Evolutionary conservation across 2,113 vertebrate genomes (phyloP).

Genomic region (Ardeotis arabs): DNA sequence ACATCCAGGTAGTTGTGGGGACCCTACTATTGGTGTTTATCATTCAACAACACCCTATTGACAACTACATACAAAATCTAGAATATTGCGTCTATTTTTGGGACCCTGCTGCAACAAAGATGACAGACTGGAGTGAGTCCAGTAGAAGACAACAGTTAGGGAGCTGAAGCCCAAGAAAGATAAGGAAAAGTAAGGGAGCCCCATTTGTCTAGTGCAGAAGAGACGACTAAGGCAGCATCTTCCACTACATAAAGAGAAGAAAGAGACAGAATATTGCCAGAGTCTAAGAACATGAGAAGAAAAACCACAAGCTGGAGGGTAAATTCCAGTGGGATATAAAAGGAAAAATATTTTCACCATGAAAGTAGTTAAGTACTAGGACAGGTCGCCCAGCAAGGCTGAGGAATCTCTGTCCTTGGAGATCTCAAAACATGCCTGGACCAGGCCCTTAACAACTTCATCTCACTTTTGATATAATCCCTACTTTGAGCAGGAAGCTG

Average conservation of each 20-base stretch:
- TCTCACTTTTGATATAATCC: background rate
- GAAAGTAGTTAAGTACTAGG: background rate
- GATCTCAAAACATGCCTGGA: background rate
- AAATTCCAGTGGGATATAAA: background rate
- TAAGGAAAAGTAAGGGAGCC: background rate
- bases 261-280: background rate
- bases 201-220: background rate
- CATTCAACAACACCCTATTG: background rate
- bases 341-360: background rate
- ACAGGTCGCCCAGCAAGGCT: background rate
- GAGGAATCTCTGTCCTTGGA: background rate
- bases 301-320: background rate
- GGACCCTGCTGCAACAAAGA: background rate
- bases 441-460: background rate
- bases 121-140: background rate
- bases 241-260: background rate
- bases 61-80: background rate
- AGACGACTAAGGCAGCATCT: background rate
- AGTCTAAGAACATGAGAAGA: background rate
- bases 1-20: background rate
- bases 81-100: background rate
- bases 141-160: background rate
- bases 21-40: background rate
- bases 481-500: background rate
- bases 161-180: background rate